Base-by-base conservation (phyloP, 2,113 vertebrate species). In the Anoplopoma fimbria region DNA sequence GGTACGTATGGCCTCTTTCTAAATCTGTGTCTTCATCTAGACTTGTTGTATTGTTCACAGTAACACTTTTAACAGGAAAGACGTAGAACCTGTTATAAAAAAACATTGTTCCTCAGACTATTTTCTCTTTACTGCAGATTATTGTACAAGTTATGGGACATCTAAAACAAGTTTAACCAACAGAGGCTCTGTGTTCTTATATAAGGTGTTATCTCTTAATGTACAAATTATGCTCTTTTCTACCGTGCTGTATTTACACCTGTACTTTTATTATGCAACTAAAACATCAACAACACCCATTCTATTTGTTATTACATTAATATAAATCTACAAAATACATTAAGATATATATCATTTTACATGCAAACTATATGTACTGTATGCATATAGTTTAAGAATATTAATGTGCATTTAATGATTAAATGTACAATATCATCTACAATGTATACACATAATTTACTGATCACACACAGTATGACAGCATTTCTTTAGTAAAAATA, bases 1-100 rank as follows among this genome's bases (percentile, higher is more conserved):
- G 33, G n/a, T 64, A 40, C 60, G 7, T 31, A n/a, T 75, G 61
- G 62, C 62, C 13, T 42, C 57, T 8, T 47, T 79, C 31, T 65
- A 14, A 1, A 13, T 29, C 53, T 34, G 51, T 21, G 10, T 68
- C 8, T 51, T 47, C 2, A 0, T 64, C 9, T n/a, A 60, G 69
- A 69, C 63, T 69, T 78, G 38, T 69, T 75, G 38, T 72, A 29
- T 45, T 60, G 69, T 74, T 82, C 7, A 38, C 42, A 72, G 47
- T 31, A 34, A 31, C 1, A 19, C n/a, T 53, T 87, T 62, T 61
- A 25, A 9, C 4, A 53, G 0, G 33, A 21, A 4, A 47, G 19
- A 60, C 36, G 38, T 1, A 21, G 3, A 69, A 68, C 13, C 4
- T 33, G 34, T 25, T 1, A 0, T 67, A 17, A 57, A 53, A 17